Base-by-base conservation (phyloP, 2,888 invertebrate genomes). In the Eristalis arbustorum region DNA sequence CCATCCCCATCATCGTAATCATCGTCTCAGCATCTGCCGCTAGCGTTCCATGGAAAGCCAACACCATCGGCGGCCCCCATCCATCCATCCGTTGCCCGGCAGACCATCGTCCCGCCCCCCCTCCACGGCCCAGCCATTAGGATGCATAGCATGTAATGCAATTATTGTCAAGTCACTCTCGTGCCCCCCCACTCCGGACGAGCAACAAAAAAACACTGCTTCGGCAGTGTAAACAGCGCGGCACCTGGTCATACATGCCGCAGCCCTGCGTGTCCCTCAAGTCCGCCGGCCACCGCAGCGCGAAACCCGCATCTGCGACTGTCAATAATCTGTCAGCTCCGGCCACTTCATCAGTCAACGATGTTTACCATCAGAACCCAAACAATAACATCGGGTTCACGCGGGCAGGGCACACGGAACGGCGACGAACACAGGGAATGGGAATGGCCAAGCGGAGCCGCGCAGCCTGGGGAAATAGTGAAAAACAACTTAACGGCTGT, bases 281-380 rank as follows among this genome's bases (percentile, higher is more conserved):
- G 63, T 63, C 72, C 81, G 69, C n/a, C 72, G 34, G 73, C 73
- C 73, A 75, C 18, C 42, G 40, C 31, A 75, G 63, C 69, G 66
- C 75, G 57, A 40, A 74, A 34, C 75, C 69, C 67, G 87, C 83
- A 87, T 87, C 83, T 79, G 66, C 83, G 74, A 85, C 81, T 87
- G 87, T 87, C 87, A 87, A 87, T 87, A 87, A 87, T 87, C 87
- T 79, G 87, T 83, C 87, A 87, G 83, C 74, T 71, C 69, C 72
- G 83, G 83, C 87, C 87, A 87, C 87, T 87, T 87, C 87, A 87
- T 87, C 87, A 83, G 87, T 87, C 87, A 87, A 40, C 74, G 76
- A 59, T 78, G 77, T 85, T 82, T 78, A 85, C 77, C 81, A 73
- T 71, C 73, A 66, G 63, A 73, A 76, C 72, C 75, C 62, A 80